Base-by-base conservation (phyloP, 2,797 vertebrate genomes). In the Lycodopsis pacificus region DNA sequence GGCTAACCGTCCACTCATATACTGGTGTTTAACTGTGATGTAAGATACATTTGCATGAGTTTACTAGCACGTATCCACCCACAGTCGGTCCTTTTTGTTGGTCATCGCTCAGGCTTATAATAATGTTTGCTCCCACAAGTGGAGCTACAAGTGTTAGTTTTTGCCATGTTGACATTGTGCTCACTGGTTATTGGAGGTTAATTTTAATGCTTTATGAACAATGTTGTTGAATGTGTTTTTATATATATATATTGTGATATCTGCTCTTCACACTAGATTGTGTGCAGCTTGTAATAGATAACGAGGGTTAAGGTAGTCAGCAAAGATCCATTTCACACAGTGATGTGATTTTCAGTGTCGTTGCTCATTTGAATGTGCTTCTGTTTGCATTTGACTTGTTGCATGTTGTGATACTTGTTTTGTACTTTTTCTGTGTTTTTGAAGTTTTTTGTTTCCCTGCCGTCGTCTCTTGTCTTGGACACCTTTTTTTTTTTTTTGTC, bases 1-100 rank as follows among this genome's bases (percentile, higher is more conserved):
- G 93, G 91, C 91, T 93, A 89, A 90, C 91, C 78, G 89, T 91
- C 83, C 90, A 77, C 77, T 89, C 80, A n/a, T 93, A n/a, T 93
- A 77, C 84, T 81, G 87, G 64, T 92, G 88, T 93, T 34, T 86
- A 34, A 88, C 83, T 85, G 89, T 93, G 90, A 80, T 88, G 90
- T 88, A 69, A 87, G 79, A 88, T 36, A 88, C 91, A 82, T 93
- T 76, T 93, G 92, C 93, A 94, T 95, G 92, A 85, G 57, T 17
- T 85, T 85, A 56, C 76, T 56, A 75, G 92, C 92, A 94, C 93
- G 90, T 82, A 73, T 87, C 89, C 88, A 88, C 84, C 89, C 90
- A 85, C 89, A 82, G 89, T 73, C 77, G 72, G 73, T 65, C 48
- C 67, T 82, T 51, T n/a, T 51, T n/a, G 76, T 89, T 87, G 65